Evolutionary conservation across 2,113 vertebrate genomes (phyloP).

Genomic region (Girardinichthys multiradiatus): DNA sequence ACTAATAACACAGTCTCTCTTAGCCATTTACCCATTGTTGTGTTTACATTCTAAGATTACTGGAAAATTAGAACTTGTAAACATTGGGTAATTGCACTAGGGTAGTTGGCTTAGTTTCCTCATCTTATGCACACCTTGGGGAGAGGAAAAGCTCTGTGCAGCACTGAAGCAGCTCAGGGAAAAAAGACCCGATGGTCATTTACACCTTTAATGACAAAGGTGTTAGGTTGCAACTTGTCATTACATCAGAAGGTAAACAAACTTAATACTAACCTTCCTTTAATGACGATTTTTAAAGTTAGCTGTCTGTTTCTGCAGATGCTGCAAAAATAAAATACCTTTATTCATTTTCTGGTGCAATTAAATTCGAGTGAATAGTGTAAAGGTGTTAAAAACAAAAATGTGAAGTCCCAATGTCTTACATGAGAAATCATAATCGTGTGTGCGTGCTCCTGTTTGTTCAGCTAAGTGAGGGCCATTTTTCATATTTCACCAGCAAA

Average conservation of each 20-base stretch:
- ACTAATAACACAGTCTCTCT: not conserved
- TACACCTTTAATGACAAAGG: conserved; percentile 28
- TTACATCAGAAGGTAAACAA: conserved; percentile 22
- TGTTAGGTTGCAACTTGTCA: conserved; percentile 6
- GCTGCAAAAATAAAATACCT: too few species aligned
- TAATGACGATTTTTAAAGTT: too few species aligned
- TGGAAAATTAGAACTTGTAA: not conserved
- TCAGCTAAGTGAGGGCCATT: too few species aligned
- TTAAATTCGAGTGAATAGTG: too few species aligned
- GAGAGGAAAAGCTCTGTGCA: conserved; percentile 7
- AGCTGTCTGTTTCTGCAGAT: too few species aligned
- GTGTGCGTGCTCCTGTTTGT: too few species aligned
- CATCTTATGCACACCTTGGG: not conserved
- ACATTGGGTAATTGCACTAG: not conserved
- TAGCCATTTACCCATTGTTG: not conserved
- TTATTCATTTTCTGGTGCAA: too few species aligned
- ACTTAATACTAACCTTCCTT: too few species aligned
- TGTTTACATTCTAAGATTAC: not conserved
- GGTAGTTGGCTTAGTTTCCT: not conserved
- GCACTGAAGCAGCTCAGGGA: conserved; percentile 11
- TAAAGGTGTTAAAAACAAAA: too few species aligned
- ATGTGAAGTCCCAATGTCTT: too few species aligned
- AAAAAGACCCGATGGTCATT: conserved; percentile 1
- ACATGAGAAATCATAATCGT: too few species aligned
- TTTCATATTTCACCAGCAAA: too few species aligned